Base-by-base conservation (phyloP, 2,888 invertebrate genomes). In the Neoitamus cyanurus region DNA sequence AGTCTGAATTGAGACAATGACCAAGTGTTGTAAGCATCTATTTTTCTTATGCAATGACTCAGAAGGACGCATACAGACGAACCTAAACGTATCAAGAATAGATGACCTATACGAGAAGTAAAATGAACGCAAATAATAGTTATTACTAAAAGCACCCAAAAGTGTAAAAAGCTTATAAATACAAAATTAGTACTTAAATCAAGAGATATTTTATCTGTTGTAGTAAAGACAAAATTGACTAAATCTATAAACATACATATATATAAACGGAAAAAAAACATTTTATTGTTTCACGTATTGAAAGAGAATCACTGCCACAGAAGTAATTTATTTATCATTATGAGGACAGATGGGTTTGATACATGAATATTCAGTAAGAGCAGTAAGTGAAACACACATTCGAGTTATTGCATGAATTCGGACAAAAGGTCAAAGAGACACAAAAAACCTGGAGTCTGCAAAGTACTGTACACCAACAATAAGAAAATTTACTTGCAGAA, bases 221-320 rank as follows among this genome's bases (percentile, higher is more conserved):
- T 78, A 78, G n/a, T 15, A 42, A 48, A 15, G 34, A 78, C 30
- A 78, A 75, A 42, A 46, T 70, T 25, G 15, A 70, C 30, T 37
- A 37, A 75, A 25, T 75, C 42, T 75, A n/a, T 78, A 78, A 70
- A 78, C 46, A 42, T 42, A 42, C n/a, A 31, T 72, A 46, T 77
- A 46, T 69, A 69, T 15, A 28, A 25, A 28, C 5, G 30, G 28
- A 25, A 77, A 77, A n/a, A 70, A 31, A 31, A 30, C 15, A 31
- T 46, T 30, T 37, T 77, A 77, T 77, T 77, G 77, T 77, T 77
- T 77, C 30, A 77, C 36, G 42, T 77, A 77, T 77, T 46, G 75
- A 77, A 77, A 31, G 48, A 78, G 58, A 78, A 78, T 78, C 78
- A 78, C 78, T 78, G 78, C 78, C 78, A 78, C 78, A 78, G 78